Conservation (phyloP, 2,888 invertebrate genomes). For the Homarus gammarus region DNA sequence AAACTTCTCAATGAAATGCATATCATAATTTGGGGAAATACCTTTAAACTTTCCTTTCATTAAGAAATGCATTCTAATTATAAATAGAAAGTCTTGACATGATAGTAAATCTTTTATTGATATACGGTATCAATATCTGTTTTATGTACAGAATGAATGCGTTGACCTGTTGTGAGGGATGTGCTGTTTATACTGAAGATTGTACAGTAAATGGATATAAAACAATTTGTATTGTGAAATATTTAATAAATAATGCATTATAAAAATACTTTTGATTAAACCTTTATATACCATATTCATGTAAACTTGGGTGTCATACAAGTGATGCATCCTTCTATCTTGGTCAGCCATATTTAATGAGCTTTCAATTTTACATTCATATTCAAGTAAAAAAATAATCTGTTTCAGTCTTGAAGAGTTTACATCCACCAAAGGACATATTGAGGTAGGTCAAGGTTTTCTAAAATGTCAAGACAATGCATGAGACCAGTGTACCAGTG, state of each 20-base stretch:
- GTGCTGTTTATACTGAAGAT: constrained; percentile 30
- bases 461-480: too few relatives aligned
- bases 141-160: constrained; percentile 21
- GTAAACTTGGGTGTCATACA: too few relatives aligned
- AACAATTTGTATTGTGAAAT: constrained; percentile 22
- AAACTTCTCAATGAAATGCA: background rate
- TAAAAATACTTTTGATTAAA: background rate
- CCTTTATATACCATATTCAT: too few relatives aligned
- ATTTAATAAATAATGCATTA: constrained; percentile 12
- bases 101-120: background rate
- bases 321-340: too few relatives aligned
- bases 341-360: too few relatives aligned
- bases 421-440: too few relatives aligned
- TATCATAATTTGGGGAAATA: background rate
- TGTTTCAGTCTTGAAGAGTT: too few relatives aligned
- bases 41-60: background rate
- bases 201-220: constrained; percentile 20
- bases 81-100: background rate
- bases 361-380: too few relatives aligned
- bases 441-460: too few relatives aligned
- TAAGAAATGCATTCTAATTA: background rate
- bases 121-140: background rate
- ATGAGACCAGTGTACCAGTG: too few relatives aligned
- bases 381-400: too few relatives aligned
- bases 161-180: background rate